Percentiles rank a stretch among this genome's conserved stretches.
phyloP scores from a whole-genome alignment of 2,888 invertebrate species.

The Tetranychus piercei region DNA sequence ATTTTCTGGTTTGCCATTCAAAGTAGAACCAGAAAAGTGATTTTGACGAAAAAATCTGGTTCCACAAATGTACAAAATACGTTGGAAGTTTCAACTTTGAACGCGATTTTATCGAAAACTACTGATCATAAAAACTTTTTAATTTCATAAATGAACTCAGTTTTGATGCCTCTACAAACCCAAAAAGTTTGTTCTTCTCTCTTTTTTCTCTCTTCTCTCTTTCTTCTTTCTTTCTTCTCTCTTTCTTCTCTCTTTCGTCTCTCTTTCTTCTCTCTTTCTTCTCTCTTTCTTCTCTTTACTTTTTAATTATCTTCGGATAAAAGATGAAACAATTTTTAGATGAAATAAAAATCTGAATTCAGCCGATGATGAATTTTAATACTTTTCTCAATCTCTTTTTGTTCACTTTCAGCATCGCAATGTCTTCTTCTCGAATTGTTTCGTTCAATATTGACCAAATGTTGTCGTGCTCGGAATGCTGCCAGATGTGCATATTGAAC shows the following conservation, averaged over 20 bases:
- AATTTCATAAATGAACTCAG: no score
- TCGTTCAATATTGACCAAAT: neutral
- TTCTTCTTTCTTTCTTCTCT: neutral
- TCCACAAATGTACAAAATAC: no score
- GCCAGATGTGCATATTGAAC: conserved; percentile 29
- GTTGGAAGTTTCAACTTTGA: no score
- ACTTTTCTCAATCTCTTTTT: neutral
- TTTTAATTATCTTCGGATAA: neutral
- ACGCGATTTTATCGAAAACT: no score
- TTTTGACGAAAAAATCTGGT: no score
- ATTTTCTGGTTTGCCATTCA: no score
- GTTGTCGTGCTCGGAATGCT: conserved; percentile 24
- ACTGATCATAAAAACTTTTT: no score
- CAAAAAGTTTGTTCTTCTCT: neutral
- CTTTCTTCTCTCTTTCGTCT: neutral
- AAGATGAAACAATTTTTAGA: neutral
- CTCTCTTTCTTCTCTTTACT: no score
- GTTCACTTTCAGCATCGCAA: neutral
- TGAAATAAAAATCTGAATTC: neutral
- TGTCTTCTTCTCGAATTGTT: neutral
- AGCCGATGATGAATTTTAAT: neutral
- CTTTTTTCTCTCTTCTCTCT: neutral
- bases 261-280: no score
- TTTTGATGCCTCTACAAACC: no score
- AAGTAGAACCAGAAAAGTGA: no score